Base-by-base conservation (phyloP, 2,888 invertebrate genomes). In the Tiliacea citrago region DNA sequence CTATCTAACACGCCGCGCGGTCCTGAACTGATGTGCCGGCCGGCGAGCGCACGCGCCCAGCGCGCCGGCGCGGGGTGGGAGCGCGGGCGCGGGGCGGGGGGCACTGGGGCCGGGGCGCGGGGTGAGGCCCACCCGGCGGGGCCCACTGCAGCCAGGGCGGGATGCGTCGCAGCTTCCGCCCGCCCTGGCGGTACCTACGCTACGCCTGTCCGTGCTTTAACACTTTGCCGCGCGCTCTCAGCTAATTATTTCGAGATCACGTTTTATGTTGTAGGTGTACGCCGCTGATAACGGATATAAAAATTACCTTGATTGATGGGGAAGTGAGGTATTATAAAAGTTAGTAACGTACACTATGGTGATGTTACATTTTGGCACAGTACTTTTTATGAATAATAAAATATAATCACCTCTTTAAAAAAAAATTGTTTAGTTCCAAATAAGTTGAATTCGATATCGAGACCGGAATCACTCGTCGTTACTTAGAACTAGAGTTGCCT, bases 1-100 rank as follows among this genome's bases (percentile, higher is more conserved):
- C 92, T 90, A 87, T 73, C 89, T 89, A 80, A 79, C 88, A 92
- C 96, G 95, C 94, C 95, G 94, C 96, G 96, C 96, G 94, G 95
- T 95, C 92, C 91, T 92, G 94, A 91, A 95, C 95, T 95, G 95
- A 94, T 88, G 93, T 79, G 95, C 95, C 95, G 95, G 95, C 95
- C 96, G 96, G 95, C 96, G 94, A 91, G 95, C 95, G 95, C 95
- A 93, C 94, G 96, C 94, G 96, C 94, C 82, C 91, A 88, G 90
- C 92, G 95, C 92, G 92, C 91, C 93, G 90, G 88, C 82, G 90
- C 92, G 91, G 93, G 92, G 93, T 87, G 92, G 91, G 89, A 91
- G 93, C 76, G 84, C 82, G 79, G 88, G 88, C 47, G 90, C 90
- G 90, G 92, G 73, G 73, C 88, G 88, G 89, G 89, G 92, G 81